Evolutionary conservation across 1,140 invertebrate species (phyloP), one percentile per base, ranked within the genome.

Genomic region (Capitella teleta): DNA sequence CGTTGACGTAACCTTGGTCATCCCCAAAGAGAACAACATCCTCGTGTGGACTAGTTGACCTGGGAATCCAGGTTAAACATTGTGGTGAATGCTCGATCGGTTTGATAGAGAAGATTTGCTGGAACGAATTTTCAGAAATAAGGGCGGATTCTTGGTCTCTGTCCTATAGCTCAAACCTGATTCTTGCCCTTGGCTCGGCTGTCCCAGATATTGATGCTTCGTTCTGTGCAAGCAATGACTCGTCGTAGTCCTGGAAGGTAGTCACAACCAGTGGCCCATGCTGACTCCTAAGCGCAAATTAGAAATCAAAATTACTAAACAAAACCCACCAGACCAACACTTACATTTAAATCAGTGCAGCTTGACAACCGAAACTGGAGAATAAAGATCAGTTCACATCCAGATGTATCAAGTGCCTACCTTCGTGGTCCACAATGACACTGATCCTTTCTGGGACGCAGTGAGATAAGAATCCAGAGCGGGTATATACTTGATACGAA

Each of bases 201-300:
- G 52, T 72, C 68, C 66, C 65, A 70, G 3, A 72, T 56, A 23
- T 55, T 54, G 10, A 72, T 53, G 41, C 61, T 66, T 36, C 67
- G 53, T 42, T 72, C 68, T n/a, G 67, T 66, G 54, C 62, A 65
- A 40, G 61, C 61, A 12, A 58, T 57, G 3, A 67, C 59, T 36
- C 66, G 53, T 21, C 66, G 53, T 14, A 72, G 55, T 14, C 52
- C 59, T 5, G 66, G 67, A 25, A 72, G 53, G 55, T 66, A 70
- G 47, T 68, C 66, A 49, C 66, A 67, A 3, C 66, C 66, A 4
- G 66, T 70, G 16, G 66, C 58, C 68, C 68, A 72, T 0, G 61
- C 62, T 26, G 63, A 54, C 49, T 68, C 64, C 64, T 68, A 47
- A 14, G 32, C n/a, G n/a, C n/a, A n/a, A n/a, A n/a, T n/a, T n/a